Percentiles rank a stretch among this genome's conserved stretches.
Evolutionary conservation across 2,888 invertebrate genomes (phyloP).

Genomic region (Phyto melanocephala): DNA sequence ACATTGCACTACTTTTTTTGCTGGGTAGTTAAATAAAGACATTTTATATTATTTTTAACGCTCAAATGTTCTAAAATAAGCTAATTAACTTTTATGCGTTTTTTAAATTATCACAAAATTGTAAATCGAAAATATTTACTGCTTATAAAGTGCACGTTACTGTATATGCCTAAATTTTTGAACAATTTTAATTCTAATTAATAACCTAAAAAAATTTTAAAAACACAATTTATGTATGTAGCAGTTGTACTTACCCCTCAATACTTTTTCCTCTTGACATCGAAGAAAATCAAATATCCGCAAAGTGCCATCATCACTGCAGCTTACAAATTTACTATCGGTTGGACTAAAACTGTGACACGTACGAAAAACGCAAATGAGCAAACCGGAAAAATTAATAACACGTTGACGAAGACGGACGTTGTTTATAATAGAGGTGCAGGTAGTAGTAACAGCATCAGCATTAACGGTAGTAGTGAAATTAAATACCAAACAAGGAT

Average conservation of each 20-base stretch:
- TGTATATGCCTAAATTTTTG: no score
- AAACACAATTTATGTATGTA: neutral
- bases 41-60: no score
- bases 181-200: no score
- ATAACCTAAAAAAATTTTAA: no score
- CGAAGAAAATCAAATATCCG: slow-evolving; percentile 99
- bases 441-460: slow-evolving; percentile 5
- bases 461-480: slow-evolving; percentile 65
- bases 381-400: slow-evolving; percentile 31
- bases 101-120: no score
- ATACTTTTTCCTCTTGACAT: slow-evolving; percentile 96
- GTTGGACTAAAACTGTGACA: slow-evolving; percentile 95
- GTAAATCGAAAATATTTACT: no score
- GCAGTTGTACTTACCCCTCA: slow-evolving; percentile 82
- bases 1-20: no score
- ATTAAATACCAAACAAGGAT: slow-evolving; percentile 32
- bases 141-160: no score
- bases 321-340: slow-evolving; percentile 98
- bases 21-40: no score
- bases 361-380: neutral
- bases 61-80: no score
- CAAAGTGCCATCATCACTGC: slow-evolving; percentile 99
- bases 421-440: neutral
- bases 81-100: no score
- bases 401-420: neutral